These are phyloP conservation scores for Chorisops tibialis DNA, from an alignment of 2,888 invertebrate genomes.

Conservation along the genomic window DNA sequence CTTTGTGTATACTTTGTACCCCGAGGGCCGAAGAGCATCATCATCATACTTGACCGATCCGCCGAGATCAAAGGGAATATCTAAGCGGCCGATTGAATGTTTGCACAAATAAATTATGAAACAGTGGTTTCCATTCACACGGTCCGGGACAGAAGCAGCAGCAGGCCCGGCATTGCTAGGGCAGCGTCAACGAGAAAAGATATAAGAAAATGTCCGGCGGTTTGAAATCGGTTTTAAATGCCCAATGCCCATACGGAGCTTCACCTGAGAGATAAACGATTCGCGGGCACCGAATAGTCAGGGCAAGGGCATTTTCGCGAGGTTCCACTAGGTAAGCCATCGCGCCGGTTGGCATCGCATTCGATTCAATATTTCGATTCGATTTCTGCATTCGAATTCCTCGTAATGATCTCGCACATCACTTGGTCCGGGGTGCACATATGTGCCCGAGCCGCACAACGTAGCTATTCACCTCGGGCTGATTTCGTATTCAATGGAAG, in stretches of 20 bases:
- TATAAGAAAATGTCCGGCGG: too few species aligned
- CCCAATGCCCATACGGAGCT: background rate
- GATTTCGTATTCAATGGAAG: background rate
- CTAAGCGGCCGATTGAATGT: background rate
- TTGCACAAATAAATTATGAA: constrained; percentile 19
- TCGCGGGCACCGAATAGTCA: background rate
- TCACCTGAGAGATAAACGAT: background rate
- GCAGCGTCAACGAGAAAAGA: too few species aligned
- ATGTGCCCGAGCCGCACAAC: too few species aligned
- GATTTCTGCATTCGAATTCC: background rate
- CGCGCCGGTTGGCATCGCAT: background rate
- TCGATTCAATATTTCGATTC: too few species aligned
- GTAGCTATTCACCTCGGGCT: background rate
- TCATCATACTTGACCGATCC: background rate
- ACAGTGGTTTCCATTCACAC: constrained; percentile 12
- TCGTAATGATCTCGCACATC: background rate
- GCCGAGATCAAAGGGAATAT: constrained; percentile 10
- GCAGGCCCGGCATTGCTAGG: too few species aligned
- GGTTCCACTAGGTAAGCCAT: background rate
- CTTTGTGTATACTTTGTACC: too few species aligned
- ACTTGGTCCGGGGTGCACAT: background rate
- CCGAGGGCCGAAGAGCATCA: too few species aligned
- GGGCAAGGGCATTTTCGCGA: background rate
- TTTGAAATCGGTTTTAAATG: background rate
- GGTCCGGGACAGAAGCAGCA: background rate